Conservation (phyloP, 2,888 invertebrate species). For the Auanema freiburgensis region DNA sequence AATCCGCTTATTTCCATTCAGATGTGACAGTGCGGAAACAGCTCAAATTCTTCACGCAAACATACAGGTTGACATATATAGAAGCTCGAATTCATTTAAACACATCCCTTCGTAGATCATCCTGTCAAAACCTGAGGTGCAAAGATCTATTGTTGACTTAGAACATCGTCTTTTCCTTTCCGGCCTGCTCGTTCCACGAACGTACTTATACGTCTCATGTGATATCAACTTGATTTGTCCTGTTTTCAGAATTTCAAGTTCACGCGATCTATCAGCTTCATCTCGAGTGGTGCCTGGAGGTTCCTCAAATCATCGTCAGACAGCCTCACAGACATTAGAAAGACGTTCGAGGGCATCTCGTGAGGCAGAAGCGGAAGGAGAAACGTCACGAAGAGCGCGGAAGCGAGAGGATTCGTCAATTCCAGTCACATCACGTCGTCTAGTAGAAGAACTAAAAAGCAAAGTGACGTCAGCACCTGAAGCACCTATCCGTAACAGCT, state of each 20-base stretch:
- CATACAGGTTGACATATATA: slow-evolving; percentile 29
- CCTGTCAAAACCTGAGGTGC: slow-evolving; percentile 80
- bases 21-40: slow-evolving; percentile 83
- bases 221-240: neutral
- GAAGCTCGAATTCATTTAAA: neutral
- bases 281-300: neutral
- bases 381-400: too few species aligned
- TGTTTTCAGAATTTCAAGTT: neutral
- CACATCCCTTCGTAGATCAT: slow-evolving; percentile 73
- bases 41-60: slow-evolving; percentile 84
- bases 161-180: slow-evolving; percentile 71
- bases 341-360: too few species aligned
- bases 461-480: too few species aligned
- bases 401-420: too few species aligned
- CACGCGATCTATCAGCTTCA: neutral
- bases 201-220: neutral
- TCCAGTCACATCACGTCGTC: too few species aligned
- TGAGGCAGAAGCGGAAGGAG: too few species aligned
- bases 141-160: slow-evolving; percentile 81
- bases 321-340: neutral
- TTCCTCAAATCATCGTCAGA: neutral
- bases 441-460: too few species aligned
- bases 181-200: slow-evolving; percentile 47
- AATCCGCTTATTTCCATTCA: too few species aligned
- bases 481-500: too few species aligned